Base-by-base conservation (phyloP, 2,113 vertebrate species). In the Ammodytes dubius region DNA sequence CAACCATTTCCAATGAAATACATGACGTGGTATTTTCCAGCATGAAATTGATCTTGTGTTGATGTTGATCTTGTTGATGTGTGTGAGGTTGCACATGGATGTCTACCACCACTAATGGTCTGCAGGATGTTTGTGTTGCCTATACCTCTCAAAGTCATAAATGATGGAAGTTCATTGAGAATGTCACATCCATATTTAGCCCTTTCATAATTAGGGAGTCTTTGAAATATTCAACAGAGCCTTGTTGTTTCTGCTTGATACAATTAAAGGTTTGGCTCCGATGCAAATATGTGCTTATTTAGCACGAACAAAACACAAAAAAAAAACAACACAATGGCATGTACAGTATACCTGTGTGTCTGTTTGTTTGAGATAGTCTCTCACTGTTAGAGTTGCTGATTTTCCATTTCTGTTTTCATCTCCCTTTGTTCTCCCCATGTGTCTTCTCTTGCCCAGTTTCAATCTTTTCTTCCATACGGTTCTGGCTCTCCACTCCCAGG, bases 121-220 rank as follows among this genome's bases (percentile, higher is more conserved):
- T 49, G 2, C 45, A 15, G 15, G 40, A 9, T 53, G 27, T 66
- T 17, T 66, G 53, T 74, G 43, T 27, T 27, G 27, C 27, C 27
- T 27, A 27, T n/a, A 64, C 1, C 7, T 70, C 14, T 17, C 5
- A 77, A 7, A 68, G 58, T 72, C 12, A 54, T 69, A 67, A 53
- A 63, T 54, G 15, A 70, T 64, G 56, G 70, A 78, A 79, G 70
- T 82, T 83, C n/a, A 67, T 77, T 85, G 70, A 35, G 57, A 77
- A 82, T 81, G 43, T 72, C 56, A 61, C 66, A 77, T 82, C 85
- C 81, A 89, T 85, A 88, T 88, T 90, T 91, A 89, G 83, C 69
- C 47, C 0, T 71, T 81, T 83, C 77, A 78, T 87, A 88, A 92
- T 89, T 68, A 90, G 71, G 61, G 19, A 85, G 65, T 68, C 74